Evolutionary conservation across 2,113 vertebrate genomes (phyloP).

Genomic region (Aptenodytes forsteri): DNA sequence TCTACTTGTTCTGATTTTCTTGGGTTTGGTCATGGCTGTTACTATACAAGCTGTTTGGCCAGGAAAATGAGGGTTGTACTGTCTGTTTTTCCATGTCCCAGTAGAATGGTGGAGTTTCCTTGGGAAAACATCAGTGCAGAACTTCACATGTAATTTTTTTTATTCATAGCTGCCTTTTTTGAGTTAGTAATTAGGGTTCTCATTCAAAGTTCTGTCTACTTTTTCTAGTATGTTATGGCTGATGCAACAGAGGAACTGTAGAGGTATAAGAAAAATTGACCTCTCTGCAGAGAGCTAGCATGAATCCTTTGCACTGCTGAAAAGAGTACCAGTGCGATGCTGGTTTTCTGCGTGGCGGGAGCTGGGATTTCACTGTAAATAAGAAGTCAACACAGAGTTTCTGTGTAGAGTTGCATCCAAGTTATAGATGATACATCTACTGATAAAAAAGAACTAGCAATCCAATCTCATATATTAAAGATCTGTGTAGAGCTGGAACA

Average conservation of each 20-base stretch:
- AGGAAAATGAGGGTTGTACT: not conserved
- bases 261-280: not conserved
- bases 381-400: not conserved
- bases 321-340: not conserved
- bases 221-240: not conserved
- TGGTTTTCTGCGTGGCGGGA: not conserved
- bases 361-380: not conserved
- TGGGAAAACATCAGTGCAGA: not conserved
- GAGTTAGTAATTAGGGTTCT: not conserved
- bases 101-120: not conserved
- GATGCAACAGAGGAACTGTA: not conserved
- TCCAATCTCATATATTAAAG: not conserved
- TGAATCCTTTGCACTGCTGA: not conserved
- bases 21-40: not conserved
- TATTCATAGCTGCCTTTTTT: not conserved
- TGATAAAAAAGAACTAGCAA: not conserved
- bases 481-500: not conserved
- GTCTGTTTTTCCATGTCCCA: not conserved
- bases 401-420: not conserved
- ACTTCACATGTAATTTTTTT: not conserved
- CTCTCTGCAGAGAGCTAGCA: not conserved
- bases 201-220: not conserved
- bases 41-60: not conserved
- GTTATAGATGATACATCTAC: not conserved
- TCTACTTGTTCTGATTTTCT: not conserved